phyloP scores from a whole-genome alignment of 1,140 invertebrate species.

The Pentalonia nigronervosa region DNA sequence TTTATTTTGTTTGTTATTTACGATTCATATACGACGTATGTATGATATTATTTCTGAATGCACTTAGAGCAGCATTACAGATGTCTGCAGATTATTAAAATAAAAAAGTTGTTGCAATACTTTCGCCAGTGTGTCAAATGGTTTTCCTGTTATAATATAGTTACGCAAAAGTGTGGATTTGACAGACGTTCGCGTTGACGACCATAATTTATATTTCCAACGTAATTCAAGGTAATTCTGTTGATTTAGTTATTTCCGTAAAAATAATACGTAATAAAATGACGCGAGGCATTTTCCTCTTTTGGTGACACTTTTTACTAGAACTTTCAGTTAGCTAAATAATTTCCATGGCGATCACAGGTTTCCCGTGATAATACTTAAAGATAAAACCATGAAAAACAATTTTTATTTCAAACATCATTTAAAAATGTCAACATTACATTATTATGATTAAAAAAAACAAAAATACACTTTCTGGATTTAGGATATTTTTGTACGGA shows the following conservation, averaged over 20 bases:
- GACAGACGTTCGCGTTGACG: background rate
- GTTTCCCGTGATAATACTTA: background rate
- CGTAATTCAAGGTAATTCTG: conserved; percentile 10
- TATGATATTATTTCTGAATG: background rate
- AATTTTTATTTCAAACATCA: background rate
- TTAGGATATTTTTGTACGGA: background rate
- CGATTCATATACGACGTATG: background rate
- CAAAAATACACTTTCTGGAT: background rate
- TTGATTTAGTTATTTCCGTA: background rate
- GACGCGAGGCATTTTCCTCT: background rate
- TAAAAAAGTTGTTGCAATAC: background rate
- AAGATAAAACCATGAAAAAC: background rate
- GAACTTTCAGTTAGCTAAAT: background rate
- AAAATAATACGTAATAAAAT: background rate
- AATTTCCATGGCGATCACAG: background rate
- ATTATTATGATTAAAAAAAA: background rate
- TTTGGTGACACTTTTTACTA: background rate
- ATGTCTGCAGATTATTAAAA: background rate
- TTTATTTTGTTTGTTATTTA: background rate
- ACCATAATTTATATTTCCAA: background rate
- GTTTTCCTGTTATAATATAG: conserved; percentile 11
- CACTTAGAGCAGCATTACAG: background rate
- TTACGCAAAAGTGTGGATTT: conserved; percentile 22
- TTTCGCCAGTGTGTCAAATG: background rate
- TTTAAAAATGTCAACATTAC: background rate